A percentile compares a stretch with the other conserved stretches of the same genome.
Evolutionary conservation across 2,888 invertebrate genomes (phyloP).

Genomic region (Cepaea hortensis): DNA sequence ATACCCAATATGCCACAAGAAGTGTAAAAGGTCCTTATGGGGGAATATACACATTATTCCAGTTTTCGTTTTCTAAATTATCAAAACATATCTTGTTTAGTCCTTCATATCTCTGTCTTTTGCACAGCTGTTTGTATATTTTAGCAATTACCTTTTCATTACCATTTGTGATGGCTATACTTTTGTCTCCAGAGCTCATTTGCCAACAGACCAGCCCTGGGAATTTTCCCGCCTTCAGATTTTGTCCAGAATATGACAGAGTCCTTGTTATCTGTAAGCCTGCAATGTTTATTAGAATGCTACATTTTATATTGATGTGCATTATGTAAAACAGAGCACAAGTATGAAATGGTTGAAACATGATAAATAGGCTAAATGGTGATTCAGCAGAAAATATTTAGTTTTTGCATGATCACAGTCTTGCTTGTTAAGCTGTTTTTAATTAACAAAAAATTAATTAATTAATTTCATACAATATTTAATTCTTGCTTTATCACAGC

Average conservation of each 20-base stretch:
- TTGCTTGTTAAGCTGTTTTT: not conserved
- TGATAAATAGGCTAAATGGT: not conserved
- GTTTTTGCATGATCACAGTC: not conserved
- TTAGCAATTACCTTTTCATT: no score
- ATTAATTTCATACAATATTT: no score
- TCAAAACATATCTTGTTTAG: no score
- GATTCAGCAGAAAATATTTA: not conserved
- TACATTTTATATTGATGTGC: not conserved
- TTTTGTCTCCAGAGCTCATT: conserved; percentile 76
- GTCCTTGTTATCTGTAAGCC: conserved; percentile 82
- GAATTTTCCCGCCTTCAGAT: conserved; percentile 91
- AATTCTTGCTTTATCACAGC: no score
- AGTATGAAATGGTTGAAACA: not conserved
- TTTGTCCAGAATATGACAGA: conserved; percentile 87
- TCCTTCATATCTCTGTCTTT: no score
- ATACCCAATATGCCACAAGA: no score
- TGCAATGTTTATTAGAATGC: not conserved
- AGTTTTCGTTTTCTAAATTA: no score
- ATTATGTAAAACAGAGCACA: not conserved
- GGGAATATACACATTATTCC: no score
- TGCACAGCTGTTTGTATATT: no score
- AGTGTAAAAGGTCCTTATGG: no score
- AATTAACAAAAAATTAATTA: no score
- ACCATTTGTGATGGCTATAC: no score
- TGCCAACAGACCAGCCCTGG: conserved; percentile 95